Conservation (phyloP, 2,113 vertebrate genomes). For the Channa argus region DNA sequence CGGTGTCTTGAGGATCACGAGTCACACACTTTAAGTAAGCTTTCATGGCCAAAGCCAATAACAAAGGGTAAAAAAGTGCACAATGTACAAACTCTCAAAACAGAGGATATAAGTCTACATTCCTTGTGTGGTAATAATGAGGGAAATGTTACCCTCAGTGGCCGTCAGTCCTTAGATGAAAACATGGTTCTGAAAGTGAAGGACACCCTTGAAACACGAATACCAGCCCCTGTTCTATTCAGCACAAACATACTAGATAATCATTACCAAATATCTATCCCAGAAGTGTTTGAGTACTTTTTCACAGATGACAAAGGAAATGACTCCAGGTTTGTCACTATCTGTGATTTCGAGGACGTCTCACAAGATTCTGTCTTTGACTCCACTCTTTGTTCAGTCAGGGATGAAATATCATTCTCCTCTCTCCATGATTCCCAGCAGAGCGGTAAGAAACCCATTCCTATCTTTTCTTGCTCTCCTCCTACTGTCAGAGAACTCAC, state of each 20-base stretch:
- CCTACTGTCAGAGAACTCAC: conserved; percentile 73
- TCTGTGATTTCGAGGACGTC: conserved; percentile 49
- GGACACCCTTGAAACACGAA: conserved; percentile 12
- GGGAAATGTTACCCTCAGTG: conserved; percentile 21
- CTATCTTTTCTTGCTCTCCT: conserved; percentile 78
- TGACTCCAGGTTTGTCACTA: conserved; percentile 11
- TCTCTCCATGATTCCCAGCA: conserved; percentile 21
- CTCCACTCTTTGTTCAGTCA: conserved; percentile 80
- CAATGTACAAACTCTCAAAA: conserved; percentile 53
- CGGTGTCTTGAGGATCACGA: conserved; percentile 34
- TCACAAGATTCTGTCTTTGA: conserved; percentile 85
- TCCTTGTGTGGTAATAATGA: conserved; percentile 10
- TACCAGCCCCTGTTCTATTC: conserved; percentile 45
- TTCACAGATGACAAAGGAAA: conserved; percentile 39
- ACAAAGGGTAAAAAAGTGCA: conserved; percentile 71
- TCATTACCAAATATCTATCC: conserved; percentile 41
- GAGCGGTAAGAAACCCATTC: conserved; percentile 60
- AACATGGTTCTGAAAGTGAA: conserved; percentile 19
- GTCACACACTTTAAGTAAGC: conserved; percentile 10
- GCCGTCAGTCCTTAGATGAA: conserved; percentile 13
- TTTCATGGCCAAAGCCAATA: conserved; percentile 20
- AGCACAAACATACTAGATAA: conserved; percentile 42
- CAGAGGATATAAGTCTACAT: conserved; percentile 14
- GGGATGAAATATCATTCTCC: conserved; percentile 48
- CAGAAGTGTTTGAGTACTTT: conserved; percentile 65